These are phyloP conservation scores for Penaeus monodon DNA, from an alignment of 2,888 invertebrate species.

Conservation along the genomic window DNA sequence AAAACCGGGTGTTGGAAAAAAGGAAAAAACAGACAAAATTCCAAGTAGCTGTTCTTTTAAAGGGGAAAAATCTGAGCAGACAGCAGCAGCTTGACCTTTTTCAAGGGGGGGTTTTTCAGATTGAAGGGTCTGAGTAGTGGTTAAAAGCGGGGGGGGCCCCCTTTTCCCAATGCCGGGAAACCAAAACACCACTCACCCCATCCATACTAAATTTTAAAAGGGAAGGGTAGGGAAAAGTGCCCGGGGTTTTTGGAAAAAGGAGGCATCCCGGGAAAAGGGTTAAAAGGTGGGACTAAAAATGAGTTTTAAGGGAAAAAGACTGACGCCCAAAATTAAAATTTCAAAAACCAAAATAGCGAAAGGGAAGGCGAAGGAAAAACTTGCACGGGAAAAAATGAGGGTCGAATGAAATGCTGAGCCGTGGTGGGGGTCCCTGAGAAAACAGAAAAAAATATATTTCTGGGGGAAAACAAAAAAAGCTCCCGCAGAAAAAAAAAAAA, in stretches of 20 bases:
- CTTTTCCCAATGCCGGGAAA: constrained; percentile 1
- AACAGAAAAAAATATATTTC: background rate
- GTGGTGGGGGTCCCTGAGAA: background rate
- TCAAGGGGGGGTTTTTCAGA: too few relatives aligned
- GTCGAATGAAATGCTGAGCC: background rate
- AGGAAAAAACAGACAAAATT: constrained; percentile 5
- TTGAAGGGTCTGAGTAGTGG: background rate
- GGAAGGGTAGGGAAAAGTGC: background rate
- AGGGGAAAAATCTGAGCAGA: constrained; percentile 27
- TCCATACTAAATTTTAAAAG: background rate
- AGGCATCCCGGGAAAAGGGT: constrained; percentile 4
- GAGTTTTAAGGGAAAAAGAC: background rate
- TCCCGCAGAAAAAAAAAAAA: constrained; percentile 27
- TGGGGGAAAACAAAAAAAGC: background rate
- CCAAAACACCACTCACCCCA: constrained; percentile 4
- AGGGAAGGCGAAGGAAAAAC: background rate
- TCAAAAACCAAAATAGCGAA: background rate
- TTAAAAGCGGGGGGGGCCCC: constrained; percentile 20
- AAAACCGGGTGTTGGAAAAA: background rate
- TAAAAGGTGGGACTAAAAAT: too few relatives aligned
- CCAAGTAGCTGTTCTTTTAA: background rate
- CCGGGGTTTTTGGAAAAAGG: background rate
- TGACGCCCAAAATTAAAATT: constrained; percentile 8
- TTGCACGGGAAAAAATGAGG: background rate
- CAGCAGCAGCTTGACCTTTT: constrained; percentile 19